Conservation (phyloP, 2,113 vertebrate species). For the Zapus hudsonius region DNA sequence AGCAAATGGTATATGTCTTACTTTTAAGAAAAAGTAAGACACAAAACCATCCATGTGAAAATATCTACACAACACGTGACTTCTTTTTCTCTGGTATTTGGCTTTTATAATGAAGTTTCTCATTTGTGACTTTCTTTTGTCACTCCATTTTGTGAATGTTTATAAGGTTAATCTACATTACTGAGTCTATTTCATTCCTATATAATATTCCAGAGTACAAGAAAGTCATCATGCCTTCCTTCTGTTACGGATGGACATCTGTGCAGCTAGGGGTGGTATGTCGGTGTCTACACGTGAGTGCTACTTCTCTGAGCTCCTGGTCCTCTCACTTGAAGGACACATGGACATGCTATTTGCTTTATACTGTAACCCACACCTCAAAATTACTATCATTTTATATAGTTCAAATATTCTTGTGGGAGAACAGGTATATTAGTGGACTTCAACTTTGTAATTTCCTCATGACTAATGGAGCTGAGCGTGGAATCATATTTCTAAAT, state of each 20-base stretch:
- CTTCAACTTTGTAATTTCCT: neutral
- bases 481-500: neutral
- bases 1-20: no score
- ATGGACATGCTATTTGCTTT: neutral
- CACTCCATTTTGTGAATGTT: neutral
- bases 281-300: no score
- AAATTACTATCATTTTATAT: neutral
- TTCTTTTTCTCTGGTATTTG: neutral
- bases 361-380: neutral
- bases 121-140: neutral
- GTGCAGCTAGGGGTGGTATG: neutral
- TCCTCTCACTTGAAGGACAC: neutral
- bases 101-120: neutral
- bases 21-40: no score
- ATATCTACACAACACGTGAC: no score
- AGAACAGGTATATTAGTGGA: fast-evolving
- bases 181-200: neutral
- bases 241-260: neutral
- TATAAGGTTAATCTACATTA: neutral
- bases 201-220: neutral
- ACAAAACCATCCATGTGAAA: no score
- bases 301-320: no score
- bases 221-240: neutral
- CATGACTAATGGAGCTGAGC: neutral
- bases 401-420: neutral